A percentile compares a stretch with the other conserved stretches of the same genome.
These are phyloP conservation scores for Tenualosa thibaudeaui DNA, from an alignment of 2,797 vertebrate species.

Conservation along the genomic window DNA sequence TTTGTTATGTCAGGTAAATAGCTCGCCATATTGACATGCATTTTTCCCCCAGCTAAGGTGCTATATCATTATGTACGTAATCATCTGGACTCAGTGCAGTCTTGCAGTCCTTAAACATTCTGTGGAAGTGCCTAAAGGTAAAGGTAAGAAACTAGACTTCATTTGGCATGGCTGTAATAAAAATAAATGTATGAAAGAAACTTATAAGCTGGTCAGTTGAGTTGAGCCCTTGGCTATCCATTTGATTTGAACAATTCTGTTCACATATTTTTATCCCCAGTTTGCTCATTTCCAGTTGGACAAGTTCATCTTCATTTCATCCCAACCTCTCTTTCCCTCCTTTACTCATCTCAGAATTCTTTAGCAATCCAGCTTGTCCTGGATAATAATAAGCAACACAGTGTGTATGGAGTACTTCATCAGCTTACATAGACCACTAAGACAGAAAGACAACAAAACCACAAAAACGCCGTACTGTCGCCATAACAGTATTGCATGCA, in stretches of 20 bases:
- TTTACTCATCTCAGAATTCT: too few species aligned
- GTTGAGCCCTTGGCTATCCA: not conserved
- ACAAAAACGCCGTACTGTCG: too few species aligned
- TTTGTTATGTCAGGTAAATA: not conserved
- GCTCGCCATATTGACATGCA: not conserved
- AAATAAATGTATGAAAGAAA: not conserved
- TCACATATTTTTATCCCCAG: not conserved
- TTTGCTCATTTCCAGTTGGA: not conserved
- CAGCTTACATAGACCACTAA: too few species aligned
- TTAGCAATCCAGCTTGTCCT: too few species aligned
- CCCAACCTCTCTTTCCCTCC: not conserved
- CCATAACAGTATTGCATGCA: too few species aligned
- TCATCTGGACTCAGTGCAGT: not conserved
- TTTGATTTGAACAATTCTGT: not conserved
- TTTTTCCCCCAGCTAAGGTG: not conserved
- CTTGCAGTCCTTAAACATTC: not conserved
- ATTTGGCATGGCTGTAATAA: not conserved
- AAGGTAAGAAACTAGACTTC: not conserved
- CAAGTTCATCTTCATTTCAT: not conserved
- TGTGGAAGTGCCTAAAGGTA: not conserved
- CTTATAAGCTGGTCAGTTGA: not conserved
- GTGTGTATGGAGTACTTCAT: too few species aligned
- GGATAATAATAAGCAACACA: too few species aligned
- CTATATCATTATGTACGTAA: not conserved
- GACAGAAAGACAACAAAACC: too few species aligned